A percentile compares a stretch with the other conserved stretches of the same genome.
Conservation (phyloP, 2,888 invertebrate genomes). For the Paralinhomoeus sp. region DNA sequence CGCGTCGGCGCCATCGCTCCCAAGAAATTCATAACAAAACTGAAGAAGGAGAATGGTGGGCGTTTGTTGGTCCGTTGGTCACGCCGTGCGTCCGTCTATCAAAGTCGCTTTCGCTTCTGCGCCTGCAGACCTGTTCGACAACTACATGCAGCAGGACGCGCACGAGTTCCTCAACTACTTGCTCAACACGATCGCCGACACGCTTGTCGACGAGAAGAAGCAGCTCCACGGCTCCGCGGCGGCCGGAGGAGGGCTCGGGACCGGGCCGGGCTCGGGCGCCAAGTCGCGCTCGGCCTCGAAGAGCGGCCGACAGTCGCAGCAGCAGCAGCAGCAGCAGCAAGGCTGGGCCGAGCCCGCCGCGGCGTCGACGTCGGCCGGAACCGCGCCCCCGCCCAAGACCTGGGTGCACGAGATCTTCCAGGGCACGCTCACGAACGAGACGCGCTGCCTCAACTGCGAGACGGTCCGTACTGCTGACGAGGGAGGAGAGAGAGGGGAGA, state of each 20-base stretch:
- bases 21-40: constrained; percentile 91
- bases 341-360: too few species aligned
- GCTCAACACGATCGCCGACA: constrained; percentile 92
- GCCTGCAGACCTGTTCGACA: constrained; percentile 76
- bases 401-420: constrained; percentile 99
- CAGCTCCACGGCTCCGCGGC: too few species aligned
- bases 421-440: constrained; percentile 95
- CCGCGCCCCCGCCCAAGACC: constrained; percentile 39
- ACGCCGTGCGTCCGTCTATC: background rate
- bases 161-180: constrained; percentile 98
- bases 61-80: background rate
- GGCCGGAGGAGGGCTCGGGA: too few species aligned
- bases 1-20: constrained; percentile 96
- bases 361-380: constrained; percentile 22
- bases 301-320: background rate
- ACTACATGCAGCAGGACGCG: constrained; percentile 99
- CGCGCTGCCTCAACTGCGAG: constrained; percentile 94
- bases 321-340: background rate
- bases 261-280: background rate
- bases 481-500: background rate
- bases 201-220: constrained; percentile 37
- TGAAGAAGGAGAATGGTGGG: constrained; percentile 87
- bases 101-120: too few species aligned
- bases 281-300: background rate
- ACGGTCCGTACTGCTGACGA: constrained; percentile 40